Evolutionary conservation across 2,888 invertebrate genomes (phyloP).

Genomic region (Eustalomyia histrio): DNA sequence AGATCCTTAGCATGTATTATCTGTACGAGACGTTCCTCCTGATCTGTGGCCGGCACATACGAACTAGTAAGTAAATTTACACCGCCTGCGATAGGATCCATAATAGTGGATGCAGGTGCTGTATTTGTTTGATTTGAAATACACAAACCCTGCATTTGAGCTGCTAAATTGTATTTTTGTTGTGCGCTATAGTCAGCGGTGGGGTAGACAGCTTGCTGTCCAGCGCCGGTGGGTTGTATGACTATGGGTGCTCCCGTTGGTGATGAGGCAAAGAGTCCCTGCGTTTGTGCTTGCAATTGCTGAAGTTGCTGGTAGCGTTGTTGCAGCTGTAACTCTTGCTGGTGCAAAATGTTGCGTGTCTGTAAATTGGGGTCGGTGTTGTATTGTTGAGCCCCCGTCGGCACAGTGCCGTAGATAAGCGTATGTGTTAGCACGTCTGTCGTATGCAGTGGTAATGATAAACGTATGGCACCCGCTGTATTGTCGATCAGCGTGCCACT

Average conservation of each 20-base stretch:
- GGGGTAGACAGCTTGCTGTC: conserved; percentile 62
- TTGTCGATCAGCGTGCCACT: conserved; percentile 60
- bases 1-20: conserved; percentile 85
- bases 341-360: conserved; percentile 75
- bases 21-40: conserved; percentile 82
- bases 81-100: conserved; percentile 71
- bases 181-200: conserved; percentile 66
- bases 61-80: conserved; percentile 72
- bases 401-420: conserved; percentile 77
- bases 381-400: conserved; percentile 73
- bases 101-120: conserved; percentile 65
- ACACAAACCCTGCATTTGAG: conserved; percentile 78
- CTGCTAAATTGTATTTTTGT: conserved; percentile 69
- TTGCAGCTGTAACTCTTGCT: conserved; percentile 78
- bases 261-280: conserved; percentile 73
- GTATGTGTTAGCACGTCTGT: conserved; percentile 77
- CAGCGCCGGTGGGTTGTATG: conserved; percentile 68
- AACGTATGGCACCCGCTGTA: conserved; percentile 66
- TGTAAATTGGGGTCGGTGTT: conserved; percentile 74
- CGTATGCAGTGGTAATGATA: conserved; percentile 66
- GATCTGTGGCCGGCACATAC: conserved; percentile 80
- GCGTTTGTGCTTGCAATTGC: conserved; percentile 77
- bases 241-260: conserved; percentile 68
- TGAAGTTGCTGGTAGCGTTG: conserved; percentile 78
- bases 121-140: conserved; percentile 68